Conservation (phyloP, 2,888 invertebrate genomes). For the Dicycla oo region DNA sequence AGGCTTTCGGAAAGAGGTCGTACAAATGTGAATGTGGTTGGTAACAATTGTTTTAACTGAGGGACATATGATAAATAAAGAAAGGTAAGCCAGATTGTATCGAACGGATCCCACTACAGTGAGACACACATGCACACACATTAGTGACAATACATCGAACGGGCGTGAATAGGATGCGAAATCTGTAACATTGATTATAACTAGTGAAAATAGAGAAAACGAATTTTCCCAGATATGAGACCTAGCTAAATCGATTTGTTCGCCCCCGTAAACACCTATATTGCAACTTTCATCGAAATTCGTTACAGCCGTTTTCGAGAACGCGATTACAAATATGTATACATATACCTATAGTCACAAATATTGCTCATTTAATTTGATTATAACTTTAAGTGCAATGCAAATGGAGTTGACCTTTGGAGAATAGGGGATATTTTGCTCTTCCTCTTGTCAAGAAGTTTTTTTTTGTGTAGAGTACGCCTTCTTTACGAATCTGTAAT, state of each 20-base stretch:
- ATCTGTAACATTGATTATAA: neutral
- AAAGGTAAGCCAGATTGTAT: neutral
- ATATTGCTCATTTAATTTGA: too few species aligned
- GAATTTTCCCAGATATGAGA: too few species aligned
- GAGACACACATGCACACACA: neutral
- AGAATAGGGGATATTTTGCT: neutral
- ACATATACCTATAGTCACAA: too few species aligned
- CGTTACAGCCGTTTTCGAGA: too few species aligned
- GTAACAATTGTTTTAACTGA: conserved; percentile 28
- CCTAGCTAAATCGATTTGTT: too few species aligned
- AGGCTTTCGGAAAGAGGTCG: conserved; percentile 28
- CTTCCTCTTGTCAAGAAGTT: neutral
- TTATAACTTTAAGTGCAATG: neutral
- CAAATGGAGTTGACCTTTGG: too few species aligned
- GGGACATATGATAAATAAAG: conserved; percentile 28
- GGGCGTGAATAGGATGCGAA: neutral
- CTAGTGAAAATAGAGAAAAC: too few species aligned
- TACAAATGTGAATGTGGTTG: conserved; percentile 39
- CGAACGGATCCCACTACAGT: neutral
- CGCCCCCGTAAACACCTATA: too few species aligned
- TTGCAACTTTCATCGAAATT: too few species aligned
- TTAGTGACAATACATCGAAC: too few species aligned
- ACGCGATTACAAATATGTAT: too few species aligned
- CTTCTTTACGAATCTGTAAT: neutral
- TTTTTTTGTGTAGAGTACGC: neutral